Base-by-base conservation (phyloP, 1,140 invertebrate species). In the Portunus trituberculatus region DNA sequence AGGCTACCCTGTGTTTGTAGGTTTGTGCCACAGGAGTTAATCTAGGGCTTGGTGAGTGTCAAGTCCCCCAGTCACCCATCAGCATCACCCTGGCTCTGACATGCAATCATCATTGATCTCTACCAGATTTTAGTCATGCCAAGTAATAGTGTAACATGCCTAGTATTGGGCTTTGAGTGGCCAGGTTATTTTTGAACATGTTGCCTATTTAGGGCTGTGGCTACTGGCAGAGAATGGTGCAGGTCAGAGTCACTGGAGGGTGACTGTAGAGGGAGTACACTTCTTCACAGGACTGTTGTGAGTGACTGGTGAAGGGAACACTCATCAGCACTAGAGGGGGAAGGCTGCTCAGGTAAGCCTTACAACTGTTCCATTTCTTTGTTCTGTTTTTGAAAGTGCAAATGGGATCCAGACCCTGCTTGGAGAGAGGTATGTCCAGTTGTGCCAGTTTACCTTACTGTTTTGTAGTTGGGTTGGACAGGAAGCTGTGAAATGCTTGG, bases 281-380 rank as follows among this genome's bases (percentile, higher is more conserved):
- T 20, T 59, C 52, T 59, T 25, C 82, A 67, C 92, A 83, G 82
- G 32, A 76, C 20, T 95, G 83, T 29, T 52, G 28, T 76, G 83
- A 87, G 82, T 92, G 91, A 67, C 84, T 92, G 46, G 82, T 87
- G 82, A 31, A 88, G 52, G 8, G 29, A 67, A 95, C 59, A 89
- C 89, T 95, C 91, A 92, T 83, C 94, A 93, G 84, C 84, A 20
- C 91, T 95, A 95, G 94, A 95, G 48, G 90, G 94, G 94, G 48
- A 95, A 92, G 94, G 94, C 94, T 95, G 94, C 94, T 52, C 87
- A 95, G 94, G 94, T 95, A 95, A 95, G 94, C 94, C 94, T 94
- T 52, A 93, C 48, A 91, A 92, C 91, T 95, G 91, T 95, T 95
- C 91, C 83, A 95, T 95, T 86, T 94, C 84, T 83, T 92, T 95